Conservation (phyloP, 2,888 invertebrate genomes). For the Pycnomerus fuliginosus region DNA sequence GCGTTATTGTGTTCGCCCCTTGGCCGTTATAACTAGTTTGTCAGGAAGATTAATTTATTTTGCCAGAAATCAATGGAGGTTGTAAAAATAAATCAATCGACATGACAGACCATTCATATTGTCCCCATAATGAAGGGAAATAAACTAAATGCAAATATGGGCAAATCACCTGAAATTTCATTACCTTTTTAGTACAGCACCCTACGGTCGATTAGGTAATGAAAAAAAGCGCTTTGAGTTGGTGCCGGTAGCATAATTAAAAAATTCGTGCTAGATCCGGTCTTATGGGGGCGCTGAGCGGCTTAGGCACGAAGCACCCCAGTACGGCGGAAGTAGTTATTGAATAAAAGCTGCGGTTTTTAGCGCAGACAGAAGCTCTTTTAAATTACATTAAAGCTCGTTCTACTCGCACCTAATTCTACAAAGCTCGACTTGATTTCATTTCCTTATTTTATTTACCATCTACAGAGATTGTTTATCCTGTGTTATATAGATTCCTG, state of each 20-base stretch:
- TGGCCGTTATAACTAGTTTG: too few species aligned
- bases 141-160: too few species aligned
- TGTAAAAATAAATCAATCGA: too few species aligned
- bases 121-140: too few species aligned
- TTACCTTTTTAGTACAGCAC: not conserved
- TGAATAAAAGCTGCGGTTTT: slow-evolving; percentile 23
- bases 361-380: slow-evolving; percentile 23
- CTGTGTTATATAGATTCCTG: too few species aligned
- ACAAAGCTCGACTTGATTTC: slow-evolving; percentile 22
- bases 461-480: slow-evolving; percentile 9
- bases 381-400: slow-evolving; percentile 24
- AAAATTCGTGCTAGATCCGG: slow-evolving; percentile 5
- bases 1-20: too few species aligned
- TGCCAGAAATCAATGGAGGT: too few species aligned
- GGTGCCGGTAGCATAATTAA: slow-evolving; percentile 6
- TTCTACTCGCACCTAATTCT: slow-evolving; percentile 22
- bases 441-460: slow-evolving; percentile 25
- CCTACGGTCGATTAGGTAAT: not conserved
- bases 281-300: slow-evolving; percentile 9
- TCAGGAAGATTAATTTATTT: too few species aligned
- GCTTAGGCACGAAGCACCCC: slow-evolving; percentile 15
- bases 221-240: not conserved
- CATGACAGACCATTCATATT: too few species aligned
- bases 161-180: not conserved
- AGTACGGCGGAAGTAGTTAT: slow-evolving; percentile 20